Evolutionary conservation across 2,797 vertebrate species (phyloP).

Genomic region (Acestrorhynchus altus): DNA sequence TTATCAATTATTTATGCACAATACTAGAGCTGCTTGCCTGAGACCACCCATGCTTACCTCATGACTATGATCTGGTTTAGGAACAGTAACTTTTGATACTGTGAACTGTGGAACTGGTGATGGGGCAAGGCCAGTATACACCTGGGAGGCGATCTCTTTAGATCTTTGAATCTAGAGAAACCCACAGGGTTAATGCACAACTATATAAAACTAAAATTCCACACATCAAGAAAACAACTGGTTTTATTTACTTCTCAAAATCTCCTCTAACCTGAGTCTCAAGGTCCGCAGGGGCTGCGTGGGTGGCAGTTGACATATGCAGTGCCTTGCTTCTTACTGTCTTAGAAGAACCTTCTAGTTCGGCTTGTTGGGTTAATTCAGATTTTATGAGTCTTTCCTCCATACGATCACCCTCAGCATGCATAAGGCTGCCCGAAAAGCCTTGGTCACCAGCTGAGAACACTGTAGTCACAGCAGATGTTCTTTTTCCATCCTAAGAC

Average conservation of each 20-base stretch:
- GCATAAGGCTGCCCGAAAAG: conserved; percentile 73
- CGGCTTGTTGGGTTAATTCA: conserved; percentile 73
- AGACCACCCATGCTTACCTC: conserved; percentile 75
- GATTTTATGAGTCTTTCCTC: conserved; percentile 85
- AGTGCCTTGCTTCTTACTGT: conserved; percentile 74
- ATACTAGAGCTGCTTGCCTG: conserved; percentile 51
- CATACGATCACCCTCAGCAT: conserved; percentile 73
- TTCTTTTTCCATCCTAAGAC: conserved; percentile 83
- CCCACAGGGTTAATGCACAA: conserved; percentile 72
- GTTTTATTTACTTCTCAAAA: background rate
- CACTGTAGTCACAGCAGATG: conserved; percentile 90
- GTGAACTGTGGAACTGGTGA: conserved; percentile 91
- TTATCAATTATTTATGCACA: too few relatives aligned
- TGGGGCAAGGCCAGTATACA: conserved; percentile 79
- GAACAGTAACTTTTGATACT: conserved; percentile 92
- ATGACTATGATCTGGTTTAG: conserved; percentile 85
- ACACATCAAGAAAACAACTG: background rate
- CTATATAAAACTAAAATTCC: too few relatives aligned
- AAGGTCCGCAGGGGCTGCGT: conserved; percentile 75
- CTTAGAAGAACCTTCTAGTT: conserved; percentile 74
- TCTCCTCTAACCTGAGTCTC: conserved; percentile 82
- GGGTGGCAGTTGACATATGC: conserved; percentile 76
- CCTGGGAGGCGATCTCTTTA: conserved; percentile 78
- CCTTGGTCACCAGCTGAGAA: conserved; percentile 80
- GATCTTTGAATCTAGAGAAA: conserved; percentile 86